phyloP scores from a whole-genome alignment of 1,140 invertebrate genomes.

The Neodiprion fabricii region DNA sequence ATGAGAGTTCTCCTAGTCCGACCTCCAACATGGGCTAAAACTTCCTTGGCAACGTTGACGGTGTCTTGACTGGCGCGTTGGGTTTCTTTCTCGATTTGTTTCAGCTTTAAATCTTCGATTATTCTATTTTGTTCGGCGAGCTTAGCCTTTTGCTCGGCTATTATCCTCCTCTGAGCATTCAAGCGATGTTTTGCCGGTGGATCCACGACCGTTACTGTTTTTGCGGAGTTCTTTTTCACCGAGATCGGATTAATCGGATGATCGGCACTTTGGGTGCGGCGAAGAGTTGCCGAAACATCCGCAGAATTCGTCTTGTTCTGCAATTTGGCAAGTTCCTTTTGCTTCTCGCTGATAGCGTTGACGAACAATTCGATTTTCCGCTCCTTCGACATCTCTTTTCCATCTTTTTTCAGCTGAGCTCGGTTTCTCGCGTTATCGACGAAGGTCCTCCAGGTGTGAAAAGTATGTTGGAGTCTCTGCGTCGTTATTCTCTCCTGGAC shows the following conservation, averaged over 20 bases:
- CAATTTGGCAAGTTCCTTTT: constrained; percentile 38
- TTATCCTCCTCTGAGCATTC: constrained; percentile 50
- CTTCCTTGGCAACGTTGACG: constrained; percentile 41
- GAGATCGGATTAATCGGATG: not conserved
- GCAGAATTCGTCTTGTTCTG: constrained; percentile 11
- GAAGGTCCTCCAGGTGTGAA: constrained; percentile 39
- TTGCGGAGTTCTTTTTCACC: constrained; percentile 6
- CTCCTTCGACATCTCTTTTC: constrained; percentile 33
- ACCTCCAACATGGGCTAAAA: constrained; percentile 44
- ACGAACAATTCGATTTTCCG: constrained; percentile 52
- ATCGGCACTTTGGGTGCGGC: not conserved
- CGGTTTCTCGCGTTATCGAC: not conserved
- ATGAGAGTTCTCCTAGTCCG: constrained; percentile 45
- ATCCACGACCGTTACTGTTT: constrained; percentile 25
- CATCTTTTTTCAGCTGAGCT: not conserved
- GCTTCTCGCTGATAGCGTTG: constrained; percentile 44
- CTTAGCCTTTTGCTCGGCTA: constrained; percentile 49
- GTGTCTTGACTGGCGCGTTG: constrained; percentile 39
- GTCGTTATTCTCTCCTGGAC: constrained; percentile 29
- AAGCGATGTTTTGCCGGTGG: constrained; percentile 40
- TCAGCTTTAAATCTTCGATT: constrained; percentile 53
- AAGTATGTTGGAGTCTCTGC: constrained; percentile 30
- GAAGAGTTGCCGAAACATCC: not conserved
- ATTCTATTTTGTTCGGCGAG: constrained; percentile 48
- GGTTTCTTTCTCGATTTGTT: constrained; percentile 47